Conservation (phyloP, 2,888 invertebrate genomes). For the Eilema griseolum region DNA sequence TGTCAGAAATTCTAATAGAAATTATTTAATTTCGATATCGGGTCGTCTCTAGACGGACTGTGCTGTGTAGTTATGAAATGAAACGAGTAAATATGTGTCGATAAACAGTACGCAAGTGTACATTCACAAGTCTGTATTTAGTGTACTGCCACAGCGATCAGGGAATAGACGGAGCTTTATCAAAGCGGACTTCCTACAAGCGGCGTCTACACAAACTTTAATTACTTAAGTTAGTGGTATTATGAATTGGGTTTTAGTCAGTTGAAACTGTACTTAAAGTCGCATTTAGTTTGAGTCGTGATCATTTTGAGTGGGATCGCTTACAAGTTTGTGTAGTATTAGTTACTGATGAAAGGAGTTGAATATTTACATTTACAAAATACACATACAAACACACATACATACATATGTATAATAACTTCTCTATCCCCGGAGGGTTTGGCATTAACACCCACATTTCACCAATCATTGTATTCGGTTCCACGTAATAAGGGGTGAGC, state of each 20-base stretch:
- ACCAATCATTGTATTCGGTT: no score
- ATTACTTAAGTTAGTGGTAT: slow-evolving; percentile 14
- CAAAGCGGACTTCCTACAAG: not conserved
- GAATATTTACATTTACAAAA: no score
- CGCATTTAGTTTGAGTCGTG: not conserved
- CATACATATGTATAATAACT: no score
- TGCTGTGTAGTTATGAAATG: slow-evolving; percentile 36
- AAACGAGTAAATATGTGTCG: slow-evolving; percentile 56
- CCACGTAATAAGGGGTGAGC: no score
- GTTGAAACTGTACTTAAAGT: not conserved
- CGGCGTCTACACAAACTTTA: slow-evolving; percentile 3
- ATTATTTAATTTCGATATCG: slow-evolving; percentile 50
- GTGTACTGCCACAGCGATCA: not conserved
- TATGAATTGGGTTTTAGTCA: not conserved
- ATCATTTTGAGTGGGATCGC: not conserved
- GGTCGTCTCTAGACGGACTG: slow-evolving; percentile 48
- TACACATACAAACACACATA: no score
- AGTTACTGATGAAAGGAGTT: no score
- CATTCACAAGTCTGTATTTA: not conserved
- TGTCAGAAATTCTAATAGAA: slow-evolving; percentile 43
- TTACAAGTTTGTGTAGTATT: not conserved
- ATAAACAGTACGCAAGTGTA: no score
- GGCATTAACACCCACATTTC: no score
- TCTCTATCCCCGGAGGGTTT: no score
- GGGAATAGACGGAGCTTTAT: not conserved